Percentiles rank a stretch among this genome's conserved stretches.
phyloP scores from a whole-genome alignment of 2,113 vertebrate species.

The Haplotaxodon microlepis region DNA sequence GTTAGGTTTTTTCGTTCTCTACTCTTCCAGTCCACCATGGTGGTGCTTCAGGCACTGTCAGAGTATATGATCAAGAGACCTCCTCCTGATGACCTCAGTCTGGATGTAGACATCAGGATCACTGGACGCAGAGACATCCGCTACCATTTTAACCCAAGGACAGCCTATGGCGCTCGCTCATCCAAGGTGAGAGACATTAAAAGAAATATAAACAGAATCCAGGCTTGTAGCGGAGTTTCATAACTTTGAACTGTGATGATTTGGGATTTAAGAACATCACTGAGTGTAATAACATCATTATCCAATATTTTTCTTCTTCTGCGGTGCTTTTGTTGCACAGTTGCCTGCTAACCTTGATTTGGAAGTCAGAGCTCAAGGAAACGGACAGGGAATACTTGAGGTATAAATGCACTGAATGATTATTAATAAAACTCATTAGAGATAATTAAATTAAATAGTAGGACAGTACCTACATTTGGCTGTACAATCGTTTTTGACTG shows the following conservation, averaged over 20 bases:
- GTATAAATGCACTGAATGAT: constrained; percentile 32
- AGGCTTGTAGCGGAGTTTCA: neutral
- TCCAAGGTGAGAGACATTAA: constrained; percentile 37
- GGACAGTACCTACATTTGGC: neutral
- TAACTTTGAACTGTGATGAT: rapidly evolving
- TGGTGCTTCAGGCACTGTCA: constrained; percentile 72
- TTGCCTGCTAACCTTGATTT: constrained; percentile 62
- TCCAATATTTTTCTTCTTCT: neutral
- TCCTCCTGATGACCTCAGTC: neutral
- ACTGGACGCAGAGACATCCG: constrained; percentile 42
- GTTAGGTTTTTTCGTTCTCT: neutral
- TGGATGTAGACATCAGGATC: constrained; percentile 56
- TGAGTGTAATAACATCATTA: neutral
- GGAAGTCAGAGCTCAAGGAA: constrained; percentile 68
- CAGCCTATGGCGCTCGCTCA: constrained; percentile 51
- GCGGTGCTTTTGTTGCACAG: constrained; percentile 15
- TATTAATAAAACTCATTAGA: neutral
- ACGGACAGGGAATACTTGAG: constrained; percentile 75
- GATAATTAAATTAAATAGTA: neutral
- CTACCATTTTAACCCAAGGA: constrained; percentile 52
- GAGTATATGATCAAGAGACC: constrained; percentile 57
- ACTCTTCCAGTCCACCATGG: constrained; percentile 66
- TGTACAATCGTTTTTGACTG: rapidly evolving
- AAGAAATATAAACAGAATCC: neutral
- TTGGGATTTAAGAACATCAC: neutral